Evolutionary conservation across 2,797 vertebrate species (phyloP), one percentile per base, ranked within the genome.

Genomic region (Anniella stebbinsi): DNA sequence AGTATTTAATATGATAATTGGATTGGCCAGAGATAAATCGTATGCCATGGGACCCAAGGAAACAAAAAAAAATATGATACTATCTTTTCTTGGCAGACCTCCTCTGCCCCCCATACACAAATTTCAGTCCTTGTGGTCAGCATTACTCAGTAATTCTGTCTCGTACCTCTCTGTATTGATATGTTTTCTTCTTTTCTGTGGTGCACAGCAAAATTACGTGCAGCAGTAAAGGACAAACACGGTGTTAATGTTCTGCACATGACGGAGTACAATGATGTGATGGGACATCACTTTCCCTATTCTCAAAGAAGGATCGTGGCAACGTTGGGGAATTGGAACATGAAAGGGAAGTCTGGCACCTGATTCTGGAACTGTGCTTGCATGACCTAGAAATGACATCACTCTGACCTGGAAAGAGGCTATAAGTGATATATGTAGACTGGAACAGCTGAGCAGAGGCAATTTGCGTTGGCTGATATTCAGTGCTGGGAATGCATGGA

Each of bases 1-100:
- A 93, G 45, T 91, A 91, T 89, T 93, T 90, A 90, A 87, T 66
- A 92, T 94, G 88, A 90, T 95, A 95, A 95, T 92, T 96, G 90
- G 70, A 84, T 94, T 96, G 94, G 88, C 92, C 87, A 89, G 92
- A 92, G 93, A 96, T 96, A 95, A 97, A 93, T 94, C 93, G 93
- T 89, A 80, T 89, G 73, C 87, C 94, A 91, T 23, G 30, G 93
- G 92, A 94, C 91, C 88, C 81, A 88, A 93, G 36, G 60, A 90
- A 90, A 91, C 91, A 93, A 95, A 30, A 93, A 91, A 67, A 45
- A n/a, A n/a, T n/a, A n/a, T 87, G 92, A 91, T 96, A 91, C 48
- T 93, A 87, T 96, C 94, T 93, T 88, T 75, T 90, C 76, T 95
- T 93, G 91, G 89, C 92, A 90, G 70, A 77, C 89, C 75, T 28